Base-by-base conservation (phyloP, 2,797 vertebrate species). In the Rhyacichthys aspro region DNA sequence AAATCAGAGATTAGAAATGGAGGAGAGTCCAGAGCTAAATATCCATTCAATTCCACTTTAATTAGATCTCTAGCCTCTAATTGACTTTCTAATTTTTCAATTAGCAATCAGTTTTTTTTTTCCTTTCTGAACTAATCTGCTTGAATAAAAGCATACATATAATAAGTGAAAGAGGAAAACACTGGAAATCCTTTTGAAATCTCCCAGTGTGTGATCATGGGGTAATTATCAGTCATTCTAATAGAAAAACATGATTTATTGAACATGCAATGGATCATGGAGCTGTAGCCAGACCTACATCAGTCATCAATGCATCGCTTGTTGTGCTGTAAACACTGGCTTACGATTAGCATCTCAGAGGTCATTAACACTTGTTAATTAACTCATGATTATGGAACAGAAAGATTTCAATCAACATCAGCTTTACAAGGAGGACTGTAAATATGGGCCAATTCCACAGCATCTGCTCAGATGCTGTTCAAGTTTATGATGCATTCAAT, bases 81-180 rank as follows among this genome's bases (percentile, higher is more conserved):
- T 91, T 92, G 94, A 94, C 93, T 95, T 95, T 94, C 94, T 95
- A 94, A 96, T 98, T 97, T 96, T 96, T 96, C 95, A 96, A 96
- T 97, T 97, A 96, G 93, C 94, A 95, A 95, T 95, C 94, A 95
- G 91, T 93, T 86, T 91, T 93, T 94, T 91, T 90, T 88, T 90
- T 93, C 93, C 90, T 91, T 83, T 75, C 76, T 72, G 54, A 43
- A 90, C 92, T 95, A 90, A 91, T 94, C 94, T 92, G 92, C 59
- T 42, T 14, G 17, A 77, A 64, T 36, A 70, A 59, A 52, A 74
- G 54, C 63, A 59, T 72, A 83, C 70, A 76, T 65, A 63, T 65
- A 63, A 79, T 52, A 70, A 81, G 62, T 16, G 45, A 68, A 82
- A 70, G 56, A 78, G 72, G 64, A 54, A 70, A 74, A 73, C 42